phyloP scores from a whole-genome alignment of 2,797 vertebrate genomes.

The Phalanger gymnotis region DNA sequence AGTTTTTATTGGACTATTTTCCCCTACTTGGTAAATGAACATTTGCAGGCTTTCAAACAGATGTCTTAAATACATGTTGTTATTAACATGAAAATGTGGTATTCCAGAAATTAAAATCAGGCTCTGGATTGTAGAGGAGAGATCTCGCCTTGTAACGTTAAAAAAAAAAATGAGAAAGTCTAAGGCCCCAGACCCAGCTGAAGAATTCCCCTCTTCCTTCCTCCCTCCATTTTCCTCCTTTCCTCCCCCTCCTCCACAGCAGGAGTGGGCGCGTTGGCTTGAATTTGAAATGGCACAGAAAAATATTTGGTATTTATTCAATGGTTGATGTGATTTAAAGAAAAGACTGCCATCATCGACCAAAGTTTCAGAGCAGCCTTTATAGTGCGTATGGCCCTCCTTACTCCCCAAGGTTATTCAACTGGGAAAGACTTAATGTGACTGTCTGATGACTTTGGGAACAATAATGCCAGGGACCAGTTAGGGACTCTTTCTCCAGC shows the following conservation, averaged over 20 bases:
- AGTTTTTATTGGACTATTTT: slow-evolving; percentile 83
- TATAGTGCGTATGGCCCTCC: neutral
- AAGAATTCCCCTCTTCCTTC: slow-evolving; percentile 59
- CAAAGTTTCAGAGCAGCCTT: slow-evolving; percentile 37
- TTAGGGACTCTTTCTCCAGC: neutral
- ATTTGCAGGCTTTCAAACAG: slow-evolving; percentile 88
- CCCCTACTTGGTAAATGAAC: slow-evolving; percentile 86
- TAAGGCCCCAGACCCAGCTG: slow-evolving; percentile 57
- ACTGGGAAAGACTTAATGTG: slow-evolving; percentile 7
- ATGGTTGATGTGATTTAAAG: slow-evolving; percentile 50
- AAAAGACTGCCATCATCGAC: slow-evolving; percentile 32
- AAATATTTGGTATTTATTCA: slow-evolving; percentile 57
- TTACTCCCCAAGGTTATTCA: neutral
- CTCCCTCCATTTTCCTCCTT: neutral
- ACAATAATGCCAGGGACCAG: neutral
- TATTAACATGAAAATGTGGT: slow-evolving; percentile 89
- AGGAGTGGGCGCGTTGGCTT: slow-evolving; percentile 38
- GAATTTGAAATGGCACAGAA: slow-evolving; percentile 67
- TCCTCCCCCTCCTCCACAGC: slow-evolving; percentile 22
- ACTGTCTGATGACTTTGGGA: neutral
- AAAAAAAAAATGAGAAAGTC: slow-evolving; percentile 76
- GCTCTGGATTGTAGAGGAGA: slow-evolving; percentile 83
- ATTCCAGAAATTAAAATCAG: slow-evolving; percentile 88
- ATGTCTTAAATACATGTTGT: slow-evolving; percentile 87
- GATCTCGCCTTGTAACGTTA: slow-evolving; percentile 80